These are phyloP conservation scores for Rhea americana DNA, from an alignment of 2,113 vertebrate species.

Conservation along the genomic window DNA sequence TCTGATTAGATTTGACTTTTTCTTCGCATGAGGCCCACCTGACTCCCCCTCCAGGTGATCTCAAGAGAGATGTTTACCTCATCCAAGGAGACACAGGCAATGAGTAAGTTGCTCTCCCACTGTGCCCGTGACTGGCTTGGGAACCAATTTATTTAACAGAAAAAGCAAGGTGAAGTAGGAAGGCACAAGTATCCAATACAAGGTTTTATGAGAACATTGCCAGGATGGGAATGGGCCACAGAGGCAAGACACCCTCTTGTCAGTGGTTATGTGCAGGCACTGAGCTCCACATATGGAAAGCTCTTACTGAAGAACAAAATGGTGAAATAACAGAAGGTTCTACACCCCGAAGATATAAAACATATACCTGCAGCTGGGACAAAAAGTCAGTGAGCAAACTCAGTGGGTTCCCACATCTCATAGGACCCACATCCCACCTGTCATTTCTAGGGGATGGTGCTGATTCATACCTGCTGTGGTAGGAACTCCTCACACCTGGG, in stretches of 20 bases:
- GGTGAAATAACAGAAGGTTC: neutral
- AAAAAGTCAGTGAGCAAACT: neutral
- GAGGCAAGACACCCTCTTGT: neutral
- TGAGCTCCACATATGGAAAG: neutral
- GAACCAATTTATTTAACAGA: neutral
- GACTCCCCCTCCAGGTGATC: neutral
- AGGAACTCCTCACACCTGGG: neutral
- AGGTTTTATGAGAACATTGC: neutral
- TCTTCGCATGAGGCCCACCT: neutral
- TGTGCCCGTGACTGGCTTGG: neutral
- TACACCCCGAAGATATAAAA: accelerated
- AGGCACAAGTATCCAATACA: neutral
- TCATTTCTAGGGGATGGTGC: accelerated
- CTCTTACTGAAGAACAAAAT: neutral
- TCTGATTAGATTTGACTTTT: neutral
- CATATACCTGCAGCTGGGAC: neutral
- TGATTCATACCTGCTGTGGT: neutral
- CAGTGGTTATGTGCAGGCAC: neutral
- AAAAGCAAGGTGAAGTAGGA: neutral
- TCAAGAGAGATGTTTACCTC: neutral
- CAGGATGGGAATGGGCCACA: accelerated
- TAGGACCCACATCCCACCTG: neutral
- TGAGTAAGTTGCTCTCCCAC: neutral
- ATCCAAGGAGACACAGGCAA: neutral
- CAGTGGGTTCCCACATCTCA: accelerated